Evolutionary conservation across 2,888 invertebrate species (phyloP).

Genomic region (Chouioia cunea): DNA sequence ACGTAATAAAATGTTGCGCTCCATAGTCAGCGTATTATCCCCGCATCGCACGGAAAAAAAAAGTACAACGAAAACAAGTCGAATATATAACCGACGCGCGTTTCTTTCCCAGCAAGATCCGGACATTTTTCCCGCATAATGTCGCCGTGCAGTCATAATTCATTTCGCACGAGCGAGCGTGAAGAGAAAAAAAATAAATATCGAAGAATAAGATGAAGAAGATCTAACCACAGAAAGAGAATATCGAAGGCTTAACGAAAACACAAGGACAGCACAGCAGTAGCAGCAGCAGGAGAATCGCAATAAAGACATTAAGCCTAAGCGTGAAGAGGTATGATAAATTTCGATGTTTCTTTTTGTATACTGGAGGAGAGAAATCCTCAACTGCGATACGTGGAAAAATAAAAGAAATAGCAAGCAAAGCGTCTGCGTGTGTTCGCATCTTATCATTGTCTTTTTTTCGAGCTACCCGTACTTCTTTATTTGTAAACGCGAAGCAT

Average conservation of each 20-base stretch:
- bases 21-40: too few relatives aligned
- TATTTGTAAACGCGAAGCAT: too few relatives aligned
- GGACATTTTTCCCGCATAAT: slow-evolving; percentile 16
- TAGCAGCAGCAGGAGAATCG: slow-evolving; percentile 34
- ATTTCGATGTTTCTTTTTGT: slow-evolving; percentile 14
- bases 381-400: too few relatives aligned
- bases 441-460: too few relatives aligned
- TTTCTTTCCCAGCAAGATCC: too few relatives aligned
- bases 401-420: too few relatives aligned
- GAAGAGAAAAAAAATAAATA: background rate
- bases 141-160: slow-evolving; percentile 22
- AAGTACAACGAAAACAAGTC: too few relatives aligned
- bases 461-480: too few relatives aligned
- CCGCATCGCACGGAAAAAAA: too few relatives aligned
- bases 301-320: slow-evolving; percentile 43
- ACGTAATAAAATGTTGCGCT: too few relatives aligned
- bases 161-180: slow-evolving; percentile 16
- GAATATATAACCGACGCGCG: background rate
- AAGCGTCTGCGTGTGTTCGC: background rate
- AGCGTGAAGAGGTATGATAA: slow-evolving; percentile 42
- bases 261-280: slow-evolving; percentile 35
- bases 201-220: background rate
- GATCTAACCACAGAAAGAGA: background rate
- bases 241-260: slow-evolving; percentile 30
- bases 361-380: too few relatives aligned